These are phyloP conservation scores for Hypocryptadius cinnamomeus DNA, from an alignment of 2,113 vertebrate species.

Conservation along the genomic window DNA sequence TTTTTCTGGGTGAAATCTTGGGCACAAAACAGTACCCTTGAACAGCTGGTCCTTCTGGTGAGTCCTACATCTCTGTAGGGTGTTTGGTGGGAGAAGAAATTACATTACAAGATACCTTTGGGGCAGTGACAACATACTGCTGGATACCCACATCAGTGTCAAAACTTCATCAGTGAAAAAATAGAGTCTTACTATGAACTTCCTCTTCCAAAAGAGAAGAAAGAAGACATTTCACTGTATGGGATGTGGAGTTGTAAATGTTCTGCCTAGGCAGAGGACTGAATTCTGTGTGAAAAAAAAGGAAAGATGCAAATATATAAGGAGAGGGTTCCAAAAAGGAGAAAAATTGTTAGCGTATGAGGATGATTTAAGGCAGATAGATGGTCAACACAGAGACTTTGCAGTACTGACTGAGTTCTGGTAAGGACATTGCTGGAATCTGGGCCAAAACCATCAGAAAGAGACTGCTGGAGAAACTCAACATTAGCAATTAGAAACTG, in stretches of 20 bases:
- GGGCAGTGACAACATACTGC: not conserved
- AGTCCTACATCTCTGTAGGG: not conserved
- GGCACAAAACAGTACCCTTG: not conserved
- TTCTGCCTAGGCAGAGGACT: not conserved
- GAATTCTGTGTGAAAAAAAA: not conserved
- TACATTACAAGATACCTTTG: not conserved
- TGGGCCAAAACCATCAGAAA: not conserved
- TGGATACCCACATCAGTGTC: not conserved
- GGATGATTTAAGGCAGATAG: not conserved
- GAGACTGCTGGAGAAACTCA: not conserved
- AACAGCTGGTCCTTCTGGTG: not conserved
- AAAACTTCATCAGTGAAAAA: not conserved
- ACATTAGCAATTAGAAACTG: not conserved
- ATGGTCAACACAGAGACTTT: not conserved
- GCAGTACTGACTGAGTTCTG: not conserved
- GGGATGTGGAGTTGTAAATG: not conserved
- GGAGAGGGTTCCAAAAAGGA: not conserved
- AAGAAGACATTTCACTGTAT: not conserved
- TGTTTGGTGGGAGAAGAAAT: not conserved
- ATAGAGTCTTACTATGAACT: not conserved
- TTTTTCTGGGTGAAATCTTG: not conserved
- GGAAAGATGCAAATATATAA: not conserved
- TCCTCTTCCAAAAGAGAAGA: not conserved
- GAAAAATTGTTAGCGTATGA: not conserved
- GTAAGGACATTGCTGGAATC: not conserved